Percentiles rank a stretch among this genome's conserved stretches.
phyloP scores from a whole-genome alignment of 1,140 invertebrate genomes.

The Drosophila bifasciata region DNA sequence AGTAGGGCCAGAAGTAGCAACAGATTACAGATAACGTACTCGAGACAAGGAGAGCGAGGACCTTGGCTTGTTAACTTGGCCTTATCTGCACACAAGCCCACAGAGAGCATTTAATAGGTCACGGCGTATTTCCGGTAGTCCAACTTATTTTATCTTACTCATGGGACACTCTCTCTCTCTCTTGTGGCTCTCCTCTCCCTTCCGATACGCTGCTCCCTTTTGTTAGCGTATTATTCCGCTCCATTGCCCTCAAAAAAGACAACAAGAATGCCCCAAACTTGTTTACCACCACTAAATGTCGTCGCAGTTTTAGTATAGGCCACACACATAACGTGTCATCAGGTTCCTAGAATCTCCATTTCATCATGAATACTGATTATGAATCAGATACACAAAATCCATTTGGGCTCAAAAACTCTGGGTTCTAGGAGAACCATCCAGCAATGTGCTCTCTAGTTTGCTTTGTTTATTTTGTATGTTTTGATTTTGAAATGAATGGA shows the following conservation, averaged over 20 bases:
- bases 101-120: constrained; percentile 22
- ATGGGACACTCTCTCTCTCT: constrained; percentile 15
- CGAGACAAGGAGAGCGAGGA: constrained; percentile 18
- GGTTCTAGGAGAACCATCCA: too few relatives aligned
- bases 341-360: constrained; percentile 67
- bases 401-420: not conserved
- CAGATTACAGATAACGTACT: constrained; percentile 8
- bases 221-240: constrained; percentile 19
- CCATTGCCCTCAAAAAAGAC: constrained; percentile 13
- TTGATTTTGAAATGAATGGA: too few relatives aligned
- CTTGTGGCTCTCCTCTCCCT: not conserved
- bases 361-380: constrained; percentile 56
- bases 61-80: constrained; percentile 37
- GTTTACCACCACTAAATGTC: constrained; percentile 63
- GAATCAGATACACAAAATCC: constrained; percentile 45
- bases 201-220: constrained; percentile 2
- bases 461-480: not conserved
- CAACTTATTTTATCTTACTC: constrained; percentile 28
- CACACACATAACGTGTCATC: constrained; percentile 51
- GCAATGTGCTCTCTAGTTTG: too few relatives aligned
- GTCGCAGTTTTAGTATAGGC: constrained; percentile 52
- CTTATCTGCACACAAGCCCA: constrained; percentile 44
- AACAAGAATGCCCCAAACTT: constrained; percentile 50
- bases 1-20: constrained; percentile 25
- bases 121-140: constrained; percentile 61